Evolutionary conservation across 1,140 invertebrate genomes (phyloP), one percentile per base, ranked within the genome.

Genomic region (Bradynema listronoti): DNA sequence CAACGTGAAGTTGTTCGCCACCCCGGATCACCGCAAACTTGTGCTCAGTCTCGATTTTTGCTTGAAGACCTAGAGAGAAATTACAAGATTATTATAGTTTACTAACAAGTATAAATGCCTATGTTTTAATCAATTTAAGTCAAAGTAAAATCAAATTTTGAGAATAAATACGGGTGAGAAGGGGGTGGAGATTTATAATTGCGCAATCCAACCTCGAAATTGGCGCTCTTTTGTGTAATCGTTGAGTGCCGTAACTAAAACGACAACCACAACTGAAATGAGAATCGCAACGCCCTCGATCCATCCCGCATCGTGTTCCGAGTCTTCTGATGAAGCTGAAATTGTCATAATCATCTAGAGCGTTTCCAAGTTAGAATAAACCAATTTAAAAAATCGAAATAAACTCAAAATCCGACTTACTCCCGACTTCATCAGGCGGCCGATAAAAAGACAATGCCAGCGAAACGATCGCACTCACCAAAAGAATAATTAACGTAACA

Each of bases 11-110:
- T 39, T 50, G 47, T 24, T 50, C 19, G 59, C 85, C 86, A 74
- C 86, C 85, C 62, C 94, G 85, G 76, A 98, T 93, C 62, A 96
- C 92, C 45, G 90, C 86, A 83, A 98, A 96, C 81, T 91, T 94
- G 81, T 98, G 92, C 82, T 98, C 94, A 78, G 90, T 89, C 82
- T 97, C 93, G 81, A 99, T 98, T 80, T 92, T 87, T 80, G 83
- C 91, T 83, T 99, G 93, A 66, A 99, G 84, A 61, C 77, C 77
- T 47, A 71, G 59, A 52, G 78, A 78, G 36, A 39, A 39, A 11
- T 39, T 11, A 11, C 36, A 39, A 11, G 36, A 39, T 39, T 39
- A 11, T 39, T 39, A 39, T 39, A 19, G 36, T 39, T 39, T 39
- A 39, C 19, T 11, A 39, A 1, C 9, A 11, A 2, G 9, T 56